Evolutionary conservation across 2,797 vertebrate genomes (phyloP), one percentile per base, ranked within the genome.

Genomic region (Zenarchopterus dispar): DNA sequence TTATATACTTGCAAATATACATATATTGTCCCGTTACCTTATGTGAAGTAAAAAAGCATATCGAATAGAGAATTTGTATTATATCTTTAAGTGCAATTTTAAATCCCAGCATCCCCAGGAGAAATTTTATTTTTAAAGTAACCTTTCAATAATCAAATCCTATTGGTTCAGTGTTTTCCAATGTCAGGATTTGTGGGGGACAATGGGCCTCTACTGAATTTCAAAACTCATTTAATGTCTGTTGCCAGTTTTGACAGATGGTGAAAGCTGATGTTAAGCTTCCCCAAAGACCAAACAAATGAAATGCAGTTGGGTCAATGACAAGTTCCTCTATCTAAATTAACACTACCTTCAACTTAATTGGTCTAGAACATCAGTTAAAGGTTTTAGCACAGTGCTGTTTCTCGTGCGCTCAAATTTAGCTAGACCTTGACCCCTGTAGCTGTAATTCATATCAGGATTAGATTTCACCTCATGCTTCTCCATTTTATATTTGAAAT

Each of bases 201-300:
- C 81, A 80, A 87, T 73, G 70, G 78, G 85, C 85, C 88, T 91
- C 87, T 46, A n/a, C 73, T 86, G 85, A 89, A 77, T 80, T 86
- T 85, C 65, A 71, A 69, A 86, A 81, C 79, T 73, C 63, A 86
- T 91, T 90, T 88, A 76, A 70, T 59, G 66, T 73, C 57, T 64
- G 73, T 78, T 77, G 77, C 73, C 80, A 81, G 67, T 91, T 90
- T 67, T 84, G 82, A 89, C 90, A 92, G 91, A 91, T 89, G 84
- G 85, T 79, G 74, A 66, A 78, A 77, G 79, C 67, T 78, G 77
- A 82, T 69, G 56, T 80, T 82, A 59, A 58, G 62, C 62, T 85
- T 39, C 85, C 86, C 83, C 10, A 17, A 73, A 88, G 86, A 88
- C 75, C 26, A 84, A 81, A 88, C 77, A 88, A 86, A 89, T 84